Conservation (phyloP, 2,888 invertebrate genomes). For the Orthosia cruda region DNA sequence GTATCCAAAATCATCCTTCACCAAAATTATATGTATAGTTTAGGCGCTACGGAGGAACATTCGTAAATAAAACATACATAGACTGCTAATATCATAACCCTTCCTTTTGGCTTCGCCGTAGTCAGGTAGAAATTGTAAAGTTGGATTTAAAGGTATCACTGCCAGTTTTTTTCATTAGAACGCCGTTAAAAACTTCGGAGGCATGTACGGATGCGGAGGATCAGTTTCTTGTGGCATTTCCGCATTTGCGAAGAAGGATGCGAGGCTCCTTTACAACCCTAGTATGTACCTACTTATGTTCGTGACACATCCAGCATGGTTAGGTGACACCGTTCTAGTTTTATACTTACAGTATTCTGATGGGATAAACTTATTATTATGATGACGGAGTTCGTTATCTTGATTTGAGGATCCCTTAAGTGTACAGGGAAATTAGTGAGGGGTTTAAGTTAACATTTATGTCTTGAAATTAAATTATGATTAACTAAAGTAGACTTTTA, state of each 20-base stretch:
- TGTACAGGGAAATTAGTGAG: slow-evolving; percentile 7
- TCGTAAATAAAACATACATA: too few species aligned
- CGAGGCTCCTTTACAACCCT: not conserved
- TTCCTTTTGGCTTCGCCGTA: too few species aligned
- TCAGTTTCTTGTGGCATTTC: not conserved
- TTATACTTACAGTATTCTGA: slow-evolving; percentile 39
- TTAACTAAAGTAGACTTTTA: not conserved
- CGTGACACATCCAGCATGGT: slow-evolving; percentile 34
- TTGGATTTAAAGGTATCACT: too few species aligned
- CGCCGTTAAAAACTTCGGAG: too few species aligned
- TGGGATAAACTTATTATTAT: slow-evolving; percentile 42
- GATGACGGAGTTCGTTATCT: slow-evolving; percentile 23
- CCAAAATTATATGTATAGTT: too few species aligned
- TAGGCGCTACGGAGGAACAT: too few species aligned
- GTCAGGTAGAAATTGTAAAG: too few species aligned
- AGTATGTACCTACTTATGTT: not conserved
- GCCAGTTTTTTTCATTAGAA: too few species aligned
- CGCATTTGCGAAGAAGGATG: not conserved
- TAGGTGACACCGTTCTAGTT: slow-evolving; percentile 45
- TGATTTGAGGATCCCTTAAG: slow-evolving; percentile 28
- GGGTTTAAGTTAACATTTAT: slow-evolving; percentile 4
- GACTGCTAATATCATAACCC: too few species aligned
- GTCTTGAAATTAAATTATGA: not conserved
- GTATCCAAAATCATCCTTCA: too few species aligned
- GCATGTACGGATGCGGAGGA: not conserved